Evolutionary conservation across 1,140 invertebrate species (phyloP).

Genomic region (Drosophila bipectinata): DNA sequence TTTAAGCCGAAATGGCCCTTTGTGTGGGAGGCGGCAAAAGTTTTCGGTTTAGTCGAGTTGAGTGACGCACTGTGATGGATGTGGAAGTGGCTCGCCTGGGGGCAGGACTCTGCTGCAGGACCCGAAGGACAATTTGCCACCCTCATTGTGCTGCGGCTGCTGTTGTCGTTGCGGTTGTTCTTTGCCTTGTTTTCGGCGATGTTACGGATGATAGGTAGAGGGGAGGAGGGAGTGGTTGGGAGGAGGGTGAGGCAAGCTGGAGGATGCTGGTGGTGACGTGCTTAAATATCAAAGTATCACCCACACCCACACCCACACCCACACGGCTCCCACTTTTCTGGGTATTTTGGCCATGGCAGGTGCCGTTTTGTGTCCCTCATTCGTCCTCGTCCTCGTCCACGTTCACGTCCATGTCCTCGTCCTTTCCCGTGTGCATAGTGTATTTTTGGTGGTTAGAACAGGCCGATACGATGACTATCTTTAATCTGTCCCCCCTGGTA

Average conservation of each 20-base stretch:
- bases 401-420: slow-evolving; percentile 22
- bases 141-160: slow-evolving; percentile 38
- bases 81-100: slow-evolving; percentile 3
- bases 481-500: slow-evolving; percentile 46
- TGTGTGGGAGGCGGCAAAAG: background rate
- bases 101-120: slow-evolving; percentile 1
- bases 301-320: background rate
- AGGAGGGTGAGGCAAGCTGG: slow-evolving; percentile 33
- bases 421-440: slow-evolving; percentile 30
- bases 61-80: slow-evolving; percentile 31
- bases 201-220: slow-evolving; percentile 6
- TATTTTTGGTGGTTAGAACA: slow-evolving; percentile 4
- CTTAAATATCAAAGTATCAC: slow-evolving; percentile 73
- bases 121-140: slow-evolving; percentile 43
- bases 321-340: background rate
- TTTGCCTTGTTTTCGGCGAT: slow-evolving; percentile 43
- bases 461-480: slow-evolving; percentile 36
- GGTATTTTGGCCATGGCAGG: slow-evolving; percentile 36
- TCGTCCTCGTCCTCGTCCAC: slow-evolving; percentile 8
- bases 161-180: slow-evolving; percentile 42
- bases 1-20: background rate
- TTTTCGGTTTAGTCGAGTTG: slow-evolving; percentile 19
- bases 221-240: too few relatives aligned
- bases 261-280: slow-evolving; percentile 49
- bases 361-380: slow-evolving; percentile 18